Percentiles rank a stretch among this genome's conserved stretches.
phyloP scores from a whole-genome alignment of 2,797 vertebrate genomes.

The Morelia viridis region DNA sequence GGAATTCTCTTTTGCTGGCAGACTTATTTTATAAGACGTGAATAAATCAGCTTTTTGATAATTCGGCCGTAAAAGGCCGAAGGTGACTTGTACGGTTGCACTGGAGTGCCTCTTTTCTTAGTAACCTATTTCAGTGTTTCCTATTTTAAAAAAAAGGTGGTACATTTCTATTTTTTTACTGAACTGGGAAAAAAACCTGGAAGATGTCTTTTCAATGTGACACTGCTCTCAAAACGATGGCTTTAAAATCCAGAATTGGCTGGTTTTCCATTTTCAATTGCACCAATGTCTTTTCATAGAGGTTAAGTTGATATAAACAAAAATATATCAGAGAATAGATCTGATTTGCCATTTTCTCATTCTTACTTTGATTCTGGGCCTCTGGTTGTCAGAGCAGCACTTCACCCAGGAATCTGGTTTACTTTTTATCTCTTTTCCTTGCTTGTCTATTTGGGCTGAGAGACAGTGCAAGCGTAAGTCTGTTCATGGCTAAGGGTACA shows the following conservation, averaged over 20 bases:
- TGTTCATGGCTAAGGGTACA: neutral
- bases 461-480: neutral
- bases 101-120: neutral
- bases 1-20: rapidly evolving
- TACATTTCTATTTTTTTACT: neutral
- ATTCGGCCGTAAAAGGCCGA: too few species aligned
- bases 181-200: too few species aligned
- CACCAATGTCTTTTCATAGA: too few species aligned
- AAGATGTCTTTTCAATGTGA: too few species aligned
- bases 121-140: neutral
- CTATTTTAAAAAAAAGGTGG: neutral
- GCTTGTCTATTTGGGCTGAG: neutral
- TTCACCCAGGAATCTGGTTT: neutral
- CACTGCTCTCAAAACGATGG: neutral
- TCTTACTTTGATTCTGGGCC: neutral
- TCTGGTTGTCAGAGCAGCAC: neutral
- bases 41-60: neutral
- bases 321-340: neutral
- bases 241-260: too few species aligned
- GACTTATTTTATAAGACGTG: neutral
- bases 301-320: neutral
- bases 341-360: neutral
- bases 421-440: neutral
- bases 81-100: too few species aligned
- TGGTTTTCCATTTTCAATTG: too few species aligned